Evolutionary conservation across 2,888 invertebrate species (phyloP).

Genomic region (Hipparchia semele): DNA sequence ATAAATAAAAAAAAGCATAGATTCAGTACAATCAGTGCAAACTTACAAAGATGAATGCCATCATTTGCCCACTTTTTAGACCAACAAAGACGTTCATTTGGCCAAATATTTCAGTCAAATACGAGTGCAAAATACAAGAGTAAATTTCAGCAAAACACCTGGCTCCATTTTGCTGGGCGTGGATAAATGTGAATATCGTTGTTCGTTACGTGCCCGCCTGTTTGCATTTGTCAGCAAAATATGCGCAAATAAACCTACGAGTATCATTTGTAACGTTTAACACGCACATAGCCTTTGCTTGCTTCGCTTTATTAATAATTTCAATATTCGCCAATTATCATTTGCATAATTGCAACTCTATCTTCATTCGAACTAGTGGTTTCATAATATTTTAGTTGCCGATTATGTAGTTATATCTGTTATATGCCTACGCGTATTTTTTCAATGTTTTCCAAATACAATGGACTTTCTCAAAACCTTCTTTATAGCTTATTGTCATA

Average conservation of each 20-base stretch:
- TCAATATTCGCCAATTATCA: slow-evolving; percentile 2
- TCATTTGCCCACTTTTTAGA: too few species aligned
- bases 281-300: slow-evolving; percentile 19
- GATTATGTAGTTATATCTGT: too few species aligned
- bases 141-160: slow-evolving; percentile 54
- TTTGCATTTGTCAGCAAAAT: slow-evolving; percentile 53
- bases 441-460: too few species aligned
- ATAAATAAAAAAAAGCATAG: too few species aligned
- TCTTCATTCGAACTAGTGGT: background rate
- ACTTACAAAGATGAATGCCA: too few species aligned
- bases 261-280: slow-evolving; percentile 40
- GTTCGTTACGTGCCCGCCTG: slow-evolving; percentile 49
- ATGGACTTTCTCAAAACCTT: too few species aligned
- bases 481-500: too few species aligned
- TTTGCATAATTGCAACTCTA: background rate
- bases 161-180: slow-evolving; percentile 42
- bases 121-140: slow-evolving; percentile 22
- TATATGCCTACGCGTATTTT: too few species aligned
- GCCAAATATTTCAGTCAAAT: slow-evolving; percentile 9
- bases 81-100: background rate
- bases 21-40: too few species aligned
- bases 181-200: slow-evolving; percentile 55
- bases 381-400: too few species aligned
- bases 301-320: slow-evolving; percentile 16
- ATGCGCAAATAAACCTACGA: slow-evolving; percentile 43